Percentiles rank a stretch among this genome's conserved stretches.
Evolutionary conservation across 2,797 vertebrate species (phyloP).

Genomic region (Pitangus sulphuratus): DNA sequence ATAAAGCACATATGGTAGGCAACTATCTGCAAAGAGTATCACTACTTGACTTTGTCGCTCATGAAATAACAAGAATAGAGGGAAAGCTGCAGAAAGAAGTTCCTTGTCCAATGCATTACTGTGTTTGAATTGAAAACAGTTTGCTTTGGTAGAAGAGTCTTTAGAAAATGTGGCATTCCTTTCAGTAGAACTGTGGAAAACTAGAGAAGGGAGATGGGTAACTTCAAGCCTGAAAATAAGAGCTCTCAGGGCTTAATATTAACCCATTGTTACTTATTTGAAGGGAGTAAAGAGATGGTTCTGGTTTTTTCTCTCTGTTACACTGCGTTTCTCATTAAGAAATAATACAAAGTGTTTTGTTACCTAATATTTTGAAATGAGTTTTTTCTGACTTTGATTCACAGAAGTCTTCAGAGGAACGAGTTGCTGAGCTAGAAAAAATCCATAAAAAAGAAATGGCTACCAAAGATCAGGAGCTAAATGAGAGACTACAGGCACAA

Average conservation of each 20-base stretch:
- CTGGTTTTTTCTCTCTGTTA: not conserved
- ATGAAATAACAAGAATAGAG: not conserved
- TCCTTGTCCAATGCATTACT: not conserved
- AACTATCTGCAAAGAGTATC: not conserved
- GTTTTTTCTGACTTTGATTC: conserved; percentile 18
- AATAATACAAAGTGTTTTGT: not conserved
- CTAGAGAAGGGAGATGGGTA: not conserved
- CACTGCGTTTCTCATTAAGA: not conserved
- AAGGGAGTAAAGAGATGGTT: not conserved
- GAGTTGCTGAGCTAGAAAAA: conserved; percentile 83
- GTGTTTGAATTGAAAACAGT: not conserved
- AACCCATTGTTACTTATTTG: not conserved
- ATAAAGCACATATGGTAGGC: accelerated
- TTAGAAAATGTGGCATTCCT: not conserved
- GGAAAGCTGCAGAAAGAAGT: not conserved
- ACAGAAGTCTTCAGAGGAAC: conserved; percentile 90
- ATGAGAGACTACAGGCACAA: conserved; percentile 65
- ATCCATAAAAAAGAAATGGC: conserved; percentile 83
- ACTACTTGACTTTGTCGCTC: not conserved
- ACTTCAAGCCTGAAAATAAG: not conserved
- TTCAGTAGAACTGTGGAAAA: not conserved
- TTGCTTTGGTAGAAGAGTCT: not conserved
- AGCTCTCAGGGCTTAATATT: not conserved
- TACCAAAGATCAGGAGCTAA: conserved; percentile 85
- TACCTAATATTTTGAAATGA: not conserved